Evolutionary conservation across 2,888 invertebrate genomes (phyloP), one percentile per base, ranked within the genome.

Genomic region (Caenorhabditis zanzibari): DNA sequence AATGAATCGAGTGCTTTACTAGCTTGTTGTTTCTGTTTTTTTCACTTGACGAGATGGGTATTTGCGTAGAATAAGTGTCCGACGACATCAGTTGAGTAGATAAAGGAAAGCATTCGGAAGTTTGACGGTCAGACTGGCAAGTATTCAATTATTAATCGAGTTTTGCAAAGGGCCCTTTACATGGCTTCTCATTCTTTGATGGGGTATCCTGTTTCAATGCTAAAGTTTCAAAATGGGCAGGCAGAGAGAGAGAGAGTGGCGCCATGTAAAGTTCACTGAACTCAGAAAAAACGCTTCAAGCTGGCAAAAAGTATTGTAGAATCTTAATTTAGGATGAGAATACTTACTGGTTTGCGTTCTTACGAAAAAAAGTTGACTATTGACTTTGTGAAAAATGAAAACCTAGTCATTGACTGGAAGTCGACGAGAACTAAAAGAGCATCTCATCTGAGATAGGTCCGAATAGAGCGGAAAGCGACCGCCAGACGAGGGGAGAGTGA

Each of bases 341-440:
- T n/a, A n/a, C n/a, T n/a, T n/a, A n/a, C n/a, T n/a, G n/a, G n/a
- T n/a, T n/a, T n/a, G n/a, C n/a, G 16, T 44, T 44, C 14, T 12
- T n/a, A 14, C n/a, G n/a, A n/a, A n/a, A 12, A 14, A 14, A 44
- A 12, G 16, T 0, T 1, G 44, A 44, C 14, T 44, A 24, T 38
- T 14, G 38, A 6, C 19, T 16, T 49, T 54, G 19, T 16, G 24
- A 63, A 49, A 68, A 47, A 75, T 58, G 54, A 77, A 68, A 71
- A 72, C 79, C 64, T 79, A 79, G 72, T 77, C 77, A 47, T 63
- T 32, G 44, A 32, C 77, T 73, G 76, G 69, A 77, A 77, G 71
- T 77, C 54, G 52, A 77, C 38, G 41, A 77, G 69, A 54, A 71
- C 58, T 52, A 47, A 63, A 77, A 52, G 61, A 58, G 56, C 56